Evolutionary conservation across 2,113 vertebrate genomes (phyloP).

Genomic region (Tinamus guttatus): DNA sequence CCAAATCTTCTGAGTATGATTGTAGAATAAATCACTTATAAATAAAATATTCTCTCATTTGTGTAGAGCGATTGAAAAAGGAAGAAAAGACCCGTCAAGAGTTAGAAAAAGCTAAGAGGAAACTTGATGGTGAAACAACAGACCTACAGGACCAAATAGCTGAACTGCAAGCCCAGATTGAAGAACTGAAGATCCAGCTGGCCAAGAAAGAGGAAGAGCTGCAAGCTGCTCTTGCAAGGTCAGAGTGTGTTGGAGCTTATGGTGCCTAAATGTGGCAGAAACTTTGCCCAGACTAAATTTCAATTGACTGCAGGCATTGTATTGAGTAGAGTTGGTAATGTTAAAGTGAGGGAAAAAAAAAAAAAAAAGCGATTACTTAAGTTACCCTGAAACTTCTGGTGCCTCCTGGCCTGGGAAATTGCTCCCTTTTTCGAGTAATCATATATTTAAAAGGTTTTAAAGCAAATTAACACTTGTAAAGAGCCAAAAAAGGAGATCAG

Average conservation of each 20-base stretch:
- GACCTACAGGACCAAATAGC: slow-evolving; percentile 98
- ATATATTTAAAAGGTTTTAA: background rate
- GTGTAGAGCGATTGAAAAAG: slow-evolving; percentile 93
- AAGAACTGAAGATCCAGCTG: slow-evolving; percentile 94
- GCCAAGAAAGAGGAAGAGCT: slow-evolving; percentile 97
- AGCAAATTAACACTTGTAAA: rapidly evolving
- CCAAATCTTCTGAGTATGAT: background rate
- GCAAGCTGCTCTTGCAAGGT: slow-evolving; percentile 91
- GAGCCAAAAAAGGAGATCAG: background rate
- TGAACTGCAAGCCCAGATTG: slow-evolving; percentile 94
- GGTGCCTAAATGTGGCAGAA: background rate
- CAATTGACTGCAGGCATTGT: background rate
- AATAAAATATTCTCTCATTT: background rate
- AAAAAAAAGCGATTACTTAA: background rate
- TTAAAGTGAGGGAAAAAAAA: background rate
- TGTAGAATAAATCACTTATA: background rate
- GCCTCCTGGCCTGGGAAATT: background rate
- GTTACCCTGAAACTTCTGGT: background rate
- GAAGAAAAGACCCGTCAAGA: slow-evolving; percentile 98
- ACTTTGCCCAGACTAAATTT: background rate
- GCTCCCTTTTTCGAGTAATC: background rate
- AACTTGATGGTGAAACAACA: slow-evolving; percentile 94
- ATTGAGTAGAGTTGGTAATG: background rate
- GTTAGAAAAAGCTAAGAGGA: slow-evolving; percentile 95
- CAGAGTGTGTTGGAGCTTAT: background rate